Evolutionary conservation across 2,797 vertebrate genomes (phyloP), one percentile per base, ranked within the genome.

Genomic region (Alosa sapidissima): DNA sequence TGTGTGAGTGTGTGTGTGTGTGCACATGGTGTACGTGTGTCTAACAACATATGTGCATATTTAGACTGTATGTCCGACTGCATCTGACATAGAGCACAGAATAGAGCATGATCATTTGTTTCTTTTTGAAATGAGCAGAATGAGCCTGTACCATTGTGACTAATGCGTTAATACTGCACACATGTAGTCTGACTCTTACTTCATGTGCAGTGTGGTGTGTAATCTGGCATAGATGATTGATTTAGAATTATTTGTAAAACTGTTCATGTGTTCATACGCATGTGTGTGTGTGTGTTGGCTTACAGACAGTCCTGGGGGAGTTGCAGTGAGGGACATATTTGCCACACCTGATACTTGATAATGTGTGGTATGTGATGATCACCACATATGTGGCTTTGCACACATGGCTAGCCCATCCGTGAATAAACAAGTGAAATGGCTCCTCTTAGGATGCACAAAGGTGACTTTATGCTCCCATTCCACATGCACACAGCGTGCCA

Each of bases 281-380:
- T 75, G 72, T 78, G 28, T 41, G 16, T 78, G 36, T 45, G 36
- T 47, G 19, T 45, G 41, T 21, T 16, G 36, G 28, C 14, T 6
- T 1, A 45, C 72, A 78, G 72, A 78, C 41, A 78, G 72, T 78
- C 72, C 72, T 78, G 36, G 72, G 72, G 72, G 72, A 78, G 36
- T 78, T 78, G 72, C 41, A 9, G 41, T 19, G 68, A 45, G 72
- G 16, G 36, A 45, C 72, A 47, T 78, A 7, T 78, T 78, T 19
- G 36, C 6, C 72, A 47, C 72, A 78, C 72, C 72, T 78, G 72
- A 78, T 28, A 78, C 72, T 21, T 47, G 72, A 78, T 78, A 45
- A 78, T 78, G 1, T 14, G 33, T 78, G 6, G 13, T 78, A 78
- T 45, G 36, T 47, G 72, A 47, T 78, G 41, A 47, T 78, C 41